These are phyloP conservation scores for Potorous gilbertii DNA, from an alignment of 2,797 vertebrate species.

Conservation along the genomic window DNA sequence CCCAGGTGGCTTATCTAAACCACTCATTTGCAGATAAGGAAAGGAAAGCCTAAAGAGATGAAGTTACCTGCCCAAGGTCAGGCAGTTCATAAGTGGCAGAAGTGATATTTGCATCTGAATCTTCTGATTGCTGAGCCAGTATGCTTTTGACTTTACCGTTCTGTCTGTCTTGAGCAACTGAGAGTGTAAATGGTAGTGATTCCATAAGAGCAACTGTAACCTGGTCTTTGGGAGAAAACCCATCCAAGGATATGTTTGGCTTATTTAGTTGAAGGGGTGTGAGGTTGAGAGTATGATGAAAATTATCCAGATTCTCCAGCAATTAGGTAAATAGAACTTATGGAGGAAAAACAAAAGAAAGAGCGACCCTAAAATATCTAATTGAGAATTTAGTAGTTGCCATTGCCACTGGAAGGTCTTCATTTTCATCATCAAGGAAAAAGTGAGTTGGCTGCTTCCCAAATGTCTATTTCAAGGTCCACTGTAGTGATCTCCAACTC, in stretches of 20 bases:
- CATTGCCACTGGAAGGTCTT: background rate
- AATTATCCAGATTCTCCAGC: background rate
- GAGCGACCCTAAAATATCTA: background rate
- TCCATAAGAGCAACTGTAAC: background rate
- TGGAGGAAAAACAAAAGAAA: background rate
- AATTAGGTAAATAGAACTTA: background rate
- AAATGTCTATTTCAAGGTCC: background rate
- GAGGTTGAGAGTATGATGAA: background rate
- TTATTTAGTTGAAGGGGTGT: background rate
- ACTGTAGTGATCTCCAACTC: background rate
- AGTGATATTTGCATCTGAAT: background rate
- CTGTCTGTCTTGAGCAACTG: constrained; percentile 2
- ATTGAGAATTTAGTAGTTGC: background rate
- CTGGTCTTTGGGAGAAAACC: background rate
- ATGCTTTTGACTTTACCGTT: background rate
- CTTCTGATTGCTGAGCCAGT: background rate
- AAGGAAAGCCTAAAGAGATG: background rate
- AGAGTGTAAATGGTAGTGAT: background rate
- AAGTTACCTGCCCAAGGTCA: background rate
- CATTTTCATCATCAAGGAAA: background rate
- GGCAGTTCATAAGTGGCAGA: background rate
- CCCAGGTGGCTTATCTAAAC: background rate
- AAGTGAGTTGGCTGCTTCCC: background rate
- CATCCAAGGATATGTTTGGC: background rate
- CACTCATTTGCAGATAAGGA: background rate